Evolutionary conservation across 1,140 invertebrate genomes (phyloP).

Genomic region (Apis florea): DNA sequence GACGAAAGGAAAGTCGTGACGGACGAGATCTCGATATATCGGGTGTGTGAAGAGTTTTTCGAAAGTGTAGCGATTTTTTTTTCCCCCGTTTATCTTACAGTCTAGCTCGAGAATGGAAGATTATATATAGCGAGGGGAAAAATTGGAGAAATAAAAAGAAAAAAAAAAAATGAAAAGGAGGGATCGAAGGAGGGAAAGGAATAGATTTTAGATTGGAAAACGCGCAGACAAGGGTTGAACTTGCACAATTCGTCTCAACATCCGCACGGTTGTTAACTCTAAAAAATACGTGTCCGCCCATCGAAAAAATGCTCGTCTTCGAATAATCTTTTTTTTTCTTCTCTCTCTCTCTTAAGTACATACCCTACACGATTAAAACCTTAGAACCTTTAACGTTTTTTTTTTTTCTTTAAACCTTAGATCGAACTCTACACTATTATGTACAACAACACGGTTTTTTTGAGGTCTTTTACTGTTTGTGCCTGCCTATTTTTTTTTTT

Average conservation of each 20-base stretch:
- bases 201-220: not conserved
- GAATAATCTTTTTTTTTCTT: not conserved
- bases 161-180: not conserved
- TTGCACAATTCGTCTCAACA: constrained; percentile 5
- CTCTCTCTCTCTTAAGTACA: constrained; percentile 9
- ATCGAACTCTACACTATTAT: constrained; percentile 46
- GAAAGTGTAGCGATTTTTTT: not conserved
- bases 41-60: not conserved
- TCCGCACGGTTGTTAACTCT: constrained; percentile 9
- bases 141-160: not conserved
- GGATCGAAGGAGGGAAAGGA: not conserved
- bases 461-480: constrained; percentile 16
- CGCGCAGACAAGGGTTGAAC: not conserved
- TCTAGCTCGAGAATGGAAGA: constrained; percentile 32
- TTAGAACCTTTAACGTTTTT: constrained; percentile 35
- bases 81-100: not conserved
- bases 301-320: not conserved
- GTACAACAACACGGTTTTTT: constrained; percentile 41
- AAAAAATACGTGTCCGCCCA: constrained; percentile 30
- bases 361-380: constrained; percentile 32
- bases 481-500: not conserved
- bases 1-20: not conserved
- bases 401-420: not conserved
- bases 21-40: not conserved
- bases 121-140: constrained; percentile 18